phyloP scores from a whole-genome alignment of 1,140 invertebrate genomes.

The Chymomyza costata region DNA sequence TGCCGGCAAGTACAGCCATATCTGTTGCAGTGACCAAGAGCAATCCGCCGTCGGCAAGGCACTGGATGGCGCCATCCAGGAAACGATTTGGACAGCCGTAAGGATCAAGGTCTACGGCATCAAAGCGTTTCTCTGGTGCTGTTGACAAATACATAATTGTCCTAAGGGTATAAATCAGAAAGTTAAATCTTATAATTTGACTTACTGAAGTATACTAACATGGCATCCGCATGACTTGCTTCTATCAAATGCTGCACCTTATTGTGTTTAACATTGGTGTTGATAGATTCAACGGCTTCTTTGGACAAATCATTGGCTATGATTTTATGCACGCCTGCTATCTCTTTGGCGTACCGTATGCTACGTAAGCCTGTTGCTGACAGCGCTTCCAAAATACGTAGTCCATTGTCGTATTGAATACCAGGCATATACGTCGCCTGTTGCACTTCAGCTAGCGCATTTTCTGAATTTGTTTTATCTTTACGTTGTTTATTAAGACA shows the following conservation, averaged over 20 bases:
- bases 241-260: constrained; percentile 84
- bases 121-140: constrained; percentile 82
- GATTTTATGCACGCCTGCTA: constrained; percentile 87
- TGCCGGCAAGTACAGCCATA: constrained; percentile 97
- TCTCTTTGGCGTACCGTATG: constrained; percentile 96
- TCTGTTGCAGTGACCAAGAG: constrained; percentile 98
- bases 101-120: constrained; percentile 97
- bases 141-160: constrained; percentile 89
- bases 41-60: constrained; percentile 85
- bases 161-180: constrained; percentile 75
- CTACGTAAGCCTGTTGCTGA: constrained; percentile 94
- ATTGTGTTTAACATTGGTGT: constrained; percentile 88
- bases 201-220: constrained; percentile 77
- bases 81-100: constrained; percentile 97
- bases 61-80: constrained; percentile 93
- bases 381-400: constrained; percentile 93
- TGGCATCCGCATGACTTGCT: constrained; percentile 87
- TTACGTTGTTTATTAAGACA: constrained; percentile 45
- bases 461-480: constrained; percentile 20
- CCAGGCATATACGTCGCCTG: constrained; percentile 34
- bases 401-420: constrained; percentile 76
- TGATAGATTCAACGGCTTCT: constrained; percentile 90
- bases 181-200: neutral
- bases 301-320: constrained; percentile 96
- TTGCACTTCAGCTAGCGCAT: neutral